A percentile compares a stretch with the other conserved stretches of the same genome.
Evolutionary conservation across 2,888 invertebrate species (phyloP).

Genomic region (Epistrophella euchroma): DNA sequence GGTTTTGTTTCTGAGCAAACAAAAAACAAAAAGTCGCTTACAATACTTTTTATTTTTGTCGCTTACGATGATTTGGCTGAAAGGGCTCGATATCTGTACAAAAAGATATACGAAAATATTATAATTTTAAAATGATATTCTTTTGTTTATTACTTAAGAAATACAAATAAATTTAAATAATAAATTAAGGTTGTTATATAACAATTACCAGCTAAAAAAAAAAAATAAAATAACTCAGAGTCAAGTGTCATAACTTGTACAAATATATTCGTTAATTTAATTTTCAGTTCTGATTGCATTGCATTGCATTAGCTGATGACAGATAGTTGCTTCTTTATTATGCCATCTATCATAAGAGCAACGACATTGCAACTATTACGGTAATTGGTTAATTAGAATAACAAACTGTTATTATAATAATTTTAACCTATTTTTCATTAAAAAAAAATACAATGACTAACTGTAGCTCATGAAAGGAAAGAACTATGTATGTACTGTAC

Average conservation of each 20-base stretch:
- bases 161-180: slow-evolving; percentile 34
- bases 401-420: slow-evolving; percentile 40
- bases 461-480: neutral
- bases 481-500: neutral
- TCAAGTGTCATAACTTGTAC: slow-evolving; percentile 24
- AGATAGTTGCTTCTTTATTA: neutral
- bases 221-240: neutral
- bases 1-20: too few species aligned
- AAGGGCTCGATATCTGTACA: too few species aligned
- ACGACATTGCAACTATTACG: slow-evolving; percentile 55
- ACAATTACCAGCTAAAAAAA: slow-evolving; percentile 3
- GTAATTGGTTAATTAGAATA: slow-evolving; percentile 68
- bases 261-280: slow-evolving; percentile 37
- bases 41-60: too few species aligned
- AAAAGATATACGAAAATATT: too few species aligned
- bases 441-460: neutral
- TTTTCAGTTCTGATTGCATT: slow-evolving; percentile 31
- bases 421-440: slow-evolving; percentile 35
- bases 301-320: neutral
- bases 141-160: slow-evolving; percentile 1
- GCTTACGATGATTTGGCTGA: too few species aligned
- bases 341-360: slow-evolving; percentile 37
- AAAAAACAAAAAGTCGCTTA: too few species aligned
- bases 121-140: too few species aligned
- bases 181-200: slow-evolving; percentile 9